These are phyloP conservation scores for Eurypyga helias DNA, from an alignment of 2,113 vertebrate genomes.

Conservation along the genomic window DNA sequence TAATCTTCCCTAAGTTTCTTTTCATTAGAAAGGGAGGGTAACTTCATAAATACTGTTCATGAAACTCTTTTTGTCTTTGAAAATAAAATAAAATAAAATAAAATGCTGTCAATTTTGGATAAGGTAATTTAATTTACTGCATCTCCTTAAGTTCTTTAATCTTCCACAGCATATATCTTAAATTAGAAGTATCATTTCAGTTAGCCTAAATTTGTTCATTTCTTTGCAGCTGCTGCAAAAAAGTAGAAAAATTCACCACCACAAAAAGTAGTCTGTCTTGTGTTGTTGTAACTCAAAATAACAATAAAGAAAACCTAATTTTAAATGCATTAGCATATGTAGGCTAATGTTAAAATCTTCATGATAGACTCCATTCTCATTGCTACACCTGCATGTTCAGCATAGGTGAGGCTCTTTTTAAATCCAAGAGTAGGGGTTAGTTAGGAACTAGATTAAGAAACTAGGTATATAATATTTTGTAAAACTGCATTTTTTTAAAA, in stretches of 20 bases:
- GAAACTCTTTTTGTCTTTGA: background rate
- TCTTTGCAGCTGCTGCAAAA: background rate
- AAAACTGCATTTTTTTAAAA: background rate
- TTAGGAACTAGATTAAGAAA: background rate
- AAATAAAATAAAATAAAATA: conserved; percentile 17
- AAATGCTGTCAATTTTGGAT: background rate
- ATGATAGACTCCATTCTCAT: background rate
- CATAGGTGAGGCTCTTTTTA: background rate
- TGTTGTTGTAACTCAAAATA: background rate
- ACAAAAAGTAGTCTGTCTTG: background rate
- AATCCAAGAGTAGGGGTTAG: background rate
- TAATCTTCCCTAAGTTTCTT: background rate
- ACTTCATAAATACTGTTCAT: background rate
- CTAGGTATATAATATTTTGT: background rate
- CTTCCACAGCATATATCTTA: background rate
- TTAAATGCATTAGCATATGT: background rate
- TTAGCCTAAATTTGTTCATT: background rate
- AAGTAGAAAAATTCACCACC: background rate
- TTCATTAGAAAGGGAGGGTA: background rate
- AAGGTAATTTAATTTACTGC: conserved; percentile 27
- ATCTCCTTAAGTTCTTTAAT: conserved; percentile 2
- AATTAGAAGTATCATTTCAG: background rate
- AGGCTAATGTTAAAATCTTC: background rate
- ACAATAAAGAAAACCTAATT: background rate
- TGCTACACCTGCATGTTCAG: background rate